Evolutionary conservation across 2,888 invertebrate genomes (phyloP).

Genomic region (Scrobipalpa atriplicella): DNA sequence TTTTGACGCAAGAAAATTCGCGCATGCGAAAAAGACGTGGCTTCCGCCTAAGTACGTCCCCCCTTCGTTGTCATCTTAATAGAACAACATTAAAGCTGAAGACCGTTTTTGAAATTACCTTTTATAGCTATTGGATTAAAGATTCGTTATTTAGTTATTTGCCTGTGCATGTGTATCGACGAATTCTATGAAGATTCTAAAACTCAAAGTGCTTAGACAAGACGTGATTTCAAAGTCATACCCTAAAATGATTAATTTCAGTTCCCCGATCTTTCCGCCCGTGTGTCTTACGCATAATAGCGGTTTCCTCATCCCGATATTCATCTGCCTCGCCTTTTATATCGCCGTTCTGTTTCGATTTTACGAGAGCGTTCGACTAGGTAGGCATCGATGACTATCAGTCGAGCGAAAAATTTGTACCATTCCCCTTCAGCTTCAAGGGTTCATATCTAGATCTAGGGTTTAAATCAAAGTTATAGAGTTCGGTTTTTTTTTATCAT

Average conservation of each 20-base stretch:
- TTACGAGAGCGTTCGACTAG: constrained; percentile 67
- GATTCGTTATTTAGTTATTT: too few species aligned
- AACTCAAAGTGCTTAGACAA: too few species aligned
- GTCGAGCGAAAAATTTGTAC: constrained; percentile 49
- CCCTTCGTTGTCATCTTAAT: too few species aligned
- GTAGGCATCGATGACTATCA: constrained; percentile 64
- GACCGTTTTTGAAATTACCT: too few species aligned
- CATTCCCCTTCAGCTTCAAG: constrained; percentile 42
- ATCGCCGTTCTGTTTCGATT: constrained; percentile 72
- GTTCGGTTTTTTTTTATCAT: not conserved
- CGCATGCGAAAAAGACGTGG: too few species aligned
- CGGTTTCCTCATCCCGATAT: constrained; percentile 74
- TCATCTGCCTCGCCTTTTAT: constrained; percentile 73
- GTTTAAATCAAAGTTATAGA: not conserved
- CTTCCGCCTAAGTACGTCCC: too few species aligned
- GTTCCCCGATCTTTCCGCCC: constrained; percentile 35
- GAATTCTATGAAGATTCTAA: too few species aligned
- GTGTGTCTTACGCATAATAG: constrained; percentile 62
- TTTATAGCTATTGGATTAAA: too few species aligned
- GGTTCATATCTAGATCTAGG: constrained; percentile 39
- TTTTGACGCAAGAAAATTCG: too few species aligned
- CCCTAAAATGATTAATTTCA: not conserved
- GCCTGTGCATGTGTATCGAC: too few species aligned
- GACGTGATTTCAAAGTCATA: not conserved
- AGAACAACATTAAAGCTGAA: too few species aligned